Percentiles rank a stretch among this genome's conserved stretches.
Conservation (phyloP, 2,797 vertebrate species). For the Acrocephalus scirpaceus region DNA sequence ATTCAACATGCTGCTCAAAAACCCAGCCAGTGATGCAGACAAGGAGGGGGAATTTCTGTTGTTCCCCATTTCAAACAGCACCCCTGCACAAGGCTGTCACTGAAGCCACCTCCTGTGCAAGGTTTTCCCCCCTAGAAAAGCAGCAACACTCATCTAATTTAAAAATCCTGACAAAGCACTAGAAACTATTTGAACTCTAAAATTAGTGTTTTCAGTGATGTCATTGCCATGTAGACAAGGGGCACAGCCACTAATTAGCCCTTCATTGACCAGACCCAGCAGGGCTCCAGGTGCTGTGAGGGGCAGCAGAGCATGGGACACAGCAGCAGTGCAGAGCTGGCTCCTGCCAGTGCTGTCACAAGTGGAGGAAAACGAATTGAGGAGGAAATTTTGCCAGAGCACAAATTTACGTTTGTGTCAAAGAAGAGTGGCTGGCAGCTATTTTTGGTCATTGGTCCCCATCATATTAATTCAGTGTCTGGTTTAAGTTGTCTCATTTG, state of each 20-base stretch:
- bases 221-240: neutral
- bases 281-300: neutral
- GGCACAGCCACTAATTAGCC: neutral
- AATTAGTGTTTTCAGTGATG: neutral
- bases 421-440: constrained; percentile 55
- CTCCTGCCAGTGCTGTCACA: neutral
- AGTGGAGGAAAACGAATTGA: neutral
- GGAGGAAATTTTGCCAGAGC: constrained; percentile 6
- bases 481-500: constrained; percentile 63
- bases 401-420: constrained; percentile 52
- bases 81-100: neutral
- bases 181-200: neutral
- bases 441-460: constrained; percentile 53
- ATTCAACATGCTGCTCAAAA: neutral
- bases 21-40: neutral
- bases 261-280: accelerated
- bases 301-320: neutral
- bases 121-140: neutral
- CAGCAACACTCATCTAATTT: neutral
- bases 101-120: neutral
- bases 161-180: neutral
- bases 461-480: constrained; percentile 65
- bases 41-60: neutral
- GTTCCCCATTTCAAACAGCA: neutral
- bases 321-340: neutral